These are phyloP conservation scores for Copidosoma floridanum DNA, from an alignment of 1,140 invertebrate genomes.

Conservation along the genomic window DNA sequence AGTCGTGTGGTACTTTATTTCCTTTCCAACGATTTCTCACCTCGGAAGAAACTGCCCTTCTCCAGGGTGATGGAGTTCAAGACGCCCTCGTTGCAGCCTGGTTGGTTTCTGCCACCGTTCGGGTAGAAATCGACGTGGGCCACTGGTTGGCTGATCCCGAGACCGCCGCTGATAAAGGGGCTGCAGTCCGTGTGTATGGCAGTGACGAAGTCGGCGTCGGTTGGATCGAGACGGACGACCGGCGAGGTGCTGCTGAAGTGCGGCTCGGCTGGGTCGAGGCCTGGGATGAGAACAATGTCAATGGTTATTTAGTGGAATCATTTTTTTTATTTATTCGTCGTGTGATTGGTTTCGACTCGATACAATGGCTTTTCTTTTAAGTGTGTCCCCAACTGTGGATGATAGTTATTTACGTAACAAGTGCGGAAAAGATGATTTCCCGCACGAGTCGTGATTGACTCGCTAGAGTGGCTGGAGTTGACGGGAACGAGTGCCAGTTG, in stretches of 20 bases:
- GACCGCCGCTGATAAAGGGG: constrained; percentile 75
- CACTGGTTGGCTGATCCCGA: constrained; percentile 77
- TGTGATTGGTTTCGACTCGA: too few relatives aligned
- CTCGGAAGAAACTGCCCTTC: constrained; percentile 64
- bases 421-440: too few relatives aligned
- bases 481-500: too few relatives aligned
- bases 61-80: constrained; percentile 67
- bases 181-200: constrained; percentile 86
- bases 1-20: too few relatives aligned
- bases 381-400: too few relatives aligned
- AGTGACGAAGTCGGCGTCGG: constrained; percentile 83
- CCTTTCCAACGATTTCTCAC: constrained; percentile 37
- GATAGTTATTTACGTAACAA: too few relatives aligned
- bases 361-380: too few relatives aligned
- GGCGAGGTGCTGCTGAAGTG: constrained; percentile 82
- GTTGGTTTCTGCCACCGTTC: constrained; percentile 82
- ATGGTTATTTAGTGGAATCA: too few relatives aligned
- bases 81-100: constrained; percentile 76
- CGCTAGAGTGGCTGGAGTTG: too few relatives aligned
- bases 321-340: too few relatives aligned
- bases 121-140: constrained; percentile 90
- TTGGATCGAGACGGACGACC: constrained; percentile 78
- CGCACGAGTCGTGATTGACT: too few relatives aligned
- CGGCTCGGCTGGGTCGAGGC: constrained; percentile 89
- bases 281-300: constrained; percentile 54